Base-by-base conservation (phyloP, 2,113 vertebrate species). In the Suncus etruscus region DNA sequence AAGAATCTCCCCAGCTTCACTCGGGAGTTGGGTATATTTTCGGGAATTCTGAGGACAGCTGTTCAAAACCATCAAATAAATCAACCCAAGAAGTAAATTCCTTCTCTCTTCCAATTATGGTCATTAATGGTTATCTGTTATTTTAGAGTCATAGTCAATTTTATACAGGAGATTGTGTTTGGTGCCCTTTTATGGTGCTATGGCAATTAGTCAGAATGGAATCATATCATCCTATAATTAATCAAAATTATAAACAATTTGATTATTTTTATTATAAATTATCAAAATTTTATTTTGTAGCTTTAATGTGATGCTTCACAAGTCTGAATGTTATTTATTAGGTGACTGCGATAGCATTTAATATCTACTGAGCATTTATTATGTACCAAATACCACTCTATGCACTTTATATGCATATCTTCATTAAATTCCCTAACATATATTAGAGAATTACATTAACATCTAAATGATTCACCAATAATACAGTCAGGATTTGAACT, bases 11-110 rank as follows among this genome's bases (percentile, higher is more conserved):
- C 88, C 18, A 31, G 65, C 77, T 91, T 92, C 61, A 10, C 74
- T 93, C 68, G 86, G 79, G 83, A 95, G 61, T 24, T 86, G 76
- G 63, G 80, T 94, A 73, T 88, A 65, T 85, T 83, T 91, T 91
- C 31, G 66, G 83, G 83, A 87, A 95, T 75, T 77, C 58, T 91
- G 61, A 85, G 95, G 91, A 79, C 85, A 92, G 83, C 29, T 77
- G 78, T 68, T 78, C 86, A 91, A 11, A 93, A 39, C 48, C 48
- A 84, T 95, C 65, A 12, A 69, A 91, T 96, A 94, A 96, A 95
- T 94, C 95, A 95, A 79, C 51, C 32, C 82, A 31, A 83, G 82
- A 91, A 95, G 76, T 91, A 90, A 92, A 94, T 88, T 94, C 90
- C 70, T 93, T 8, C 66, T 83, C 29, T 90, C 47, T 94, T 29